Evolutionary conservation across 1,140 invertebrate species (phyloP).

Genomic region (Vollenhovia emeryi): DNA sequence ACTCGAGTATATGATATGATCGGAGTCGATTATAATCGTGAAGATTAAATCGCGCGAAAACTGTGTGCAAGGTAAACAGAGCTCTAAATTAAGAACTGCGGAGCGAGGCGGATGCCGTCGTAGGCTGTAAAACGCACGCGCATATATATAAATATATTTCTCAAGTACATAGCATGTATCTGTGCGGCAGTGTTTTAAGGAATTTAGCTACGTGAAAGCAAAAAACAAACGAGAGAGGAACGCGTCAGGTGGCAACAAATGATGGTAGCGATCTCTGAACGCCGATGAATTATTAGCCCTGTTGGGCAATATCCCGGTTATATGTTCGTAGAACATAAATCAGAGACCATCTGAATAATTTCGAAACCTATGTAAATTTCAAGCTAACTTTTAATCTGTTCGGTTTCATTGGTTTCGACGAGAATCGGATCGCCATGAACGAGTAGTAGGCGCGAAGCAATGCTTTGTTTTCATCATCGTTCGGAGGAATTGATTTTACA

Average conservation of each 20-base stretch:
- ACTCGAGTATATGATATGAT: slow-evolving; percentile 38
- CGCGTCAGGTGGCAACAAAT: slow-evolving; percentile 66
- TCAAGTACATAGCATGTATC: slow-evolving; percentile 46
- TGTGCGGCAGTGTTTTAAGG: slow-evolving; percentile 51
- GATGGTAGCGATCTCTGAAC: slow-evolving; percentile 61
- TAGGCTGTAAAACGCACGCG: slow-evolving; percentile 58
- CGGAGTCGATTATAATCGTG: slow-evolving; percentile 44
- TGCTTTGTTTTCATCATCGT: slow-evolving; percentile 64
- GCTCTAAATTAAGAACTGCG: slow-evolving; percentile 50
- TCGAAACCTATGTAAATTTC: slow-evolving; percentile 43
- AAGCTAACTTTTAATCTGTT: slow-evolving; percentile 14
- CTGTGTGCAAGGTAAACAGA: slow-evolving; percentile 46
- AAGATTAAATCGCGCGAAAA: slow-evolving; percentile 49
- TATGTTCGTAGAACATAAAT: slow-evolving; percentile 56
- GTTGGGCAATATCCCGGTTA: slow-evolving; percentile 50
- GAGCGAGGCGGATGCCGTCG: slow-evolving; percentile 16
- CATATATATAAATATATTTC: slow-evolving; percentile 51
- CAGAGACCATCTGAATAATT: slow-evolving; percentile 54
- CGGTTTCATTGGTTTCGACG: slow-evolving; percentile 47
- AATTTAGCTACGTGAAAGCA: slow-evolving; percentile 56
- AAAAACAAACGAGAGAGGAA: background rate
- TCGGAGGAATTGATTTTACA: slow-evolving; percentile 67
- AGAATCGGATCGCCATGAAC: slow-evolving; percentile 25
- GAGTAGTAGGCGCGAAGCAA: slow-evolving; percentile 56
- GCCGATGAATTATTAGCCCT: slow-evolving; percentile 65